Percentiles rank a stretch among this genome's conserved stretches.
Conservation (phyloP, 2,113 vertebrate species). For the Callithrix jacchus region DNA sequence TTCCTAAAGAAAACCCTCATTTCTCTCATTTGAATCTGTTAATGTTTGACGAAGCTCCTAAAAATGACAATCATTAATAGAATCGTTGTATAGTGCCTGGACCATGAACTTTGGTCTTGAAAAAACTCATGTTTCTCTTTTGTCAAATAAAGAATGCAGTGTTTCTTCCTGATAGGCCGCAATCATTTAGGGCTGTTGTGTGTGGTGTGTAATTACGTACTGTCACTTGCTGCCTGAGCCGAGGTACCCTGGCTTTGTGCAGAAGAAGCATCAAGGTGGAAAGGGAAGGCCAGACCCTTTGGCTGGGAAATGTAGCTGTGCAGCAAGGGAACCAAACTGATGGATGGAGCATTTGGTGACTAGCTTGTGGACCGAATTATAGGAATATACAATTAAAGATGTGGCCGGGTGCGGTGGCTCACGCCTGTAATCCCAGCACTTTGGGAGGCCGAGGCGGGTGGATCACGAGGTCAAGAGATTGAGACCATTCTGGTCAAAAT, state of each 20-base stretch:
- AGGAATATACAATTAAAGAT: background rate
- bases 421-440: no score
- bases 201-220: slow-evolving; percentile 27
- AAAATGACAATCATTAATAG: background rate
- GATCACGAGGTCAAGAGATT: no score
- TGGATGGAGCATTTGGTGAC: background rate
- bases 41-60: background rate
- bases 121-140: background rate
- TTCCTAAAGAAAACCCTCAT: background rate
- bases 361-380: background rate
- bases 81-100: background rate
- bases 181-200: slow-evolving; percentile 6
- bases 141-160: background rate
- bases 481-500: no score
- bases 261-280: background rate
- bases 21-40: background rate
- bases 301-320: slow-evolving; percentile 44
- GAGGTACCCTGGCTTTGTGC: background rate
- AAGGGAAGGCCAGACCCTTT: background rate
- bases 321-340: background rate
- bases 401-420: no score
- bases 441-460: no score
- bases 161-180: background rate
- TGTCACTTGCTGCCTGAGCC: background rate
- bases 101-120: background rate